Conservation (phyloP, 2,888 invertebrate species). For the Athalia circularis region DNA sequence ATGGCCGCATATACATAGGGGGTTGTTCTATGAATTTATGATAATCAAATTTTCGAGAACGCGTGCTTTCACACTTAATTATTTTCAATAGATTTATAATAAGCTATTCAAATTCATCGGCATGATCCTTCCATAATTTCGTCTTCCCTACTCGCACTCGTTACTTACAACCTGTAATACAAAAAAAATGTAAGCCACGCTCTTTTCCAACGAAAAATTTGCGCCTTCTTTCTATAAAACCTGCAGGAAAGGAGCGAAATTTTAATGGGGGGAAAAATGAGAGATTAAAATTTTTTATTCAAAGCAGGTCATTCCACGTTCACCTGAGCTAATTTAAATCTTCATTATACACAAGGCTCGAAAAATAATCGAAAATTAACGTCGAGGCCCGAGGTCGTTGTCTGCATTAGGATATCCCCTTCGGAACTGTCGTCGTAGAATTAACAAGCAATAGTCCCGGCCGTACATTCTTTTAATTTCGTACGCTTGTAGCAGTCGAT, state of each 20-base stretch:
- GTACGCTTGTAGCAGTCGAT: constrained; percentile 64
- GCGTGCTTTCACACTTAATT: constrained; percentile 52
- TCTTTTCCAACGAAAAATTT: no score
- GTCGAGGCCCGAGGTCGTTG: constrained; percentile 63
- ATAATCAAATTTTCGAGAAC: constrained; percentile 68
- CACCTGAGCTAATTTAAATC: no score
- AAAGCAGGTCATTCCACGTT: no score
- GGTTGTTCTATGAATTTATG: constrained; percentile 71
- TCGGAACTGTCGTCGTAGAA: constrained; percentile 69
- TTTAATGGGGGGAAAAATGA: no score
- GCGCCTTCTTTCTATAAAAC: no score
- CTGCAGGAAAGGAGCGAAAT: no score
- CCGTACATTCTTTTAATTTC: constrained; percentile 59
- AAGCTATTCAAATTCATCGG: background rate
- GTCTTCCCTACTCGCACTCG: no score
- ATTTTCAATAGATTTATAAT: background rate
- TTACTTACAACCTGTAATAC: no score
- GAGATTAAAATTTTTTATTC: no score
- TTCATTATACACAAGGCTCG: background rate
- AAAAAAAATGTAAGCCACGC: no score
- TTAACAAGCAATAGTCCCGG: constrained; percentile 67
- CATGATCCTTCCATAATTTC: no score
- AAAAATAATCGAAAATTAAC: constrained; percentile 31
- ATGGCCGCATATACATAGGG: constrained; percentile 52
- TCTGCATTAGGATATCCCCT: constrained; percentile 55